Evolutionary conservation across 2,113 vertebrate species (phyloP), one percentile per base, ranked within the genome.

Genomic region (Cettia cetti): DNA sequence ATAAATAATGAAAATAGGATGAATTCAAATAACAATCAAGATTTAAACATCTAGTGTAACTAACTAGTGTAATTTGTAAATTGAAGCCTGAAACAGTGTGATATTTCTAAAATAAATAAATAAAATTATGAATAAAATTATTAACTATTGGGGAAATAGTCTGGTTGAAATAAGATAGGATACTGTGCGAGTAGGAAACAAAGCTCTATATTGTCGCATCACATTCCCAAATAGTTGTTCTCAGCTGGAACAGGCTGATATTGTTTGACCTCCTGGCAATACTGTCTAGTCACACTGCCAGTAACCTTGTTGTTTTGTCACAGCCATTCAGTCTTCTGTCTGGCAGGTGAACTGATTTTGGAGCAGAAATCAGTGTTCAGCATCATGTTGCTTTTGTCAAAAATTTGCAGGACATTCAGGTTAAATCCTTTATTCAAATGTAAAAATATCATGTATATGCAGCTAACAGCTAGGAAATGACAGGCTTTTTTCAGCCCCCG

Each of bases 221-320:
- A 65, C 22, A 37, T 61, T 87, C 84, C 74, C 72, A 89, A 90
- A 80, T 82, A 82, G 70, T 95, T 92, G 59, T 60, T 97, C 94
- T 94, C 52, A 56, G 47, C 90, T 95, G 60, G 79, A 94, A 72
- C 70, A 66, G 37, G 24, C 74, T 69, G 86, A 82, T 95, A 44
- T 61, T 77, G 35, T 71, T 96, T 86, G 93, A 97, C 91, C 69
- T 97, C 30, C 64, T 96, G 79, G 82, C 77, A 91, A 47, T 61
- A 33, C 20, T 77, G 57, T 88, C 75, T 91, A 91, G 82, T 79
- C 60, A 82, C 12, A 8, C 65, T 40, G 69, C 42, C 80, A 95
- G 74, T 61, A 76, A 64, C 70, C 66, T 93, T 64, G 27, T 6
- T 31, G 70, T 61, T 69, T 83, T 74, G 88, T 75, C 78, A 92